Evolutionary conservation across 2,797 vertebrate genomes (phyloP).

Genomic region (Enteromius mattozi): DNA sequence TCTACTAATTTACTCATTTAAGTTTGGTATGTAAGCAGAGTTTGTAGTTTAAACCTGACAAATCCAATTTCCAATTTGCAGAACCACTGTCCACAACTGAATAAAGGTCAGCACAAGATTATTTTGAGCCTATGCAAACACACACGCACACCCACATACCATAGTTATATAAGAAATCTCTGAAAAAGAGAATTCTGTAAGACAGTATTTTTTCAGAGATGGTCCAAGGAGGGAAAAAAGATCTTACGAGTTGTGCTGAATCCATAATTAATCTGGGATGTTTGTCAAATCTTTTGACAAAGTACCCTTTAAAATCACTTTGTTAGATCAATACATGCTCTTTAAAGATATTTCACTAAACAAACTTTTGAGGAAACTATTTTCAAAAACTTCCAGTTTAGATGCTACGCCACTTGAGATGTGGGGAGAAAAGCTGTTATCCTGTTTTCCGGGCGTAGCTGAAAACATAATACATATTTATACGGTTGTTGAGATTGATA

Average conservation of each 20-base stretch:
- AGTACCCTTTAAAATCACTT: slow-evolving; percentile 37
- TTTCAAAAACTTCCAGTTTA: slow-evolving; percentile 25
- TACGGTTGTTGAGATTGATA: slow-evolving; percentile 36
- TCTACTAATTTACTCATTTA: not conserved
- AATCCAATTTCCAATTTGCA: not conserved
- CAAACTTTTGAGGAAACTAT: slow-evolving; percentile 31
- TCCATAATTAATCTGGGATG: slow-evolving; percentile 44
- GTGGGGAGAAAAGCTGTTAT: slow-evolving; percentile 2
- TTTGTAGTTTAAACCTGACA: not conserved
- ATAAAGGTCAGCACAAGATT: not conserved
- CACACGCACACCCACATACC: not conserved
- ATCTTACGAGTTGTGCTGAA: slow-evolving; percentile 26
- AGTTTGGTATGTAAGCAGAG: not conserved
- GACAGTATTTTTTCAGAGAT: not conserved
- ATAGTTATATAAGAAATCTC: not conserved
- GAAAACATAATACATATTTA: slow-evolving; percentile 14
- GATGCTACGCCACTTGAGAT: not conserved
- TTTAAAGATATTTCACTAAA: slow-evolving; percentile 39
- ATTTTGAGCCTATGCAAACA: not conserved
- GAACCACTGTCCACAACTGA: slow-evolving; percentile 11
- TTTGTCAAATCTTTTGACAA: slow-evolving; percentile 43
- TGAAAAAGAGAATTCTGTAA: slow-evolving; percentile 4
- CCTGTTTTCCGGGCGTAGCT: not conserved
- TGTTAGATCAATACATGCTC: slow-evolving; percentile 38
- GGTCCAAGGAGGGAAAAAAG: slow-evolving; percentile 3